Evolutionary conservation across 2,888 invertebrate species (phyloP), one percentile per base, ranked within the genome.

Genomic region (Phengaris arion): DNA sequence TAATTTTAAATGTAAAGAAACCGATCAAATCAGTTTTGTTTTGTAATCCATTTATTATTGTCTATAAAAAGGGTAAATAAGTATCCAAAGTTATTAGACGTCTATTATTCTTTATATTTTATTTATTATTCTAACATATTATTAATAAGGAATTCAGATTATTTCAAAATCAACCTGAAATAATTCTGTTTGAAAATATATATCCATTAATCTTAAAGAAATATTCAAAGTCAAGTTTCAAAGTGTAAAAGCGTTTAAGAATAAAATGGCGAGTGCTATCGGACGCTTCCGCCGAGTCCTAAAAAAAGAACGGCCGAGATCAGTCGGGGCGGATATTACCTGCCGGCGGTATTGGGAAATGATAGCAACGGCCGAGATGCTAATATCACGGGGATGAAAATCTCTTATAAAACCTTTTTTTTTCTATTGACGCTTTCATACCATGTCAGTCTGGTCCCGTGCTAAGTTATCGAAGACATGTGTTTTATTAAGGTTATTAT

Each of bases 251-350:
- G 64, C 64, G 64, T 64, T 64, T 12, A 64, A 64, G 12, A 10
- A 9, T 12, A 10, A 52, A 48, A 59, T 22, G 59, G 64, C 64
- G 64, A 45, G 64, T 64, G 64, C 64, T 64, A 64, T 64, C 64
- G 64, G 64, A 45, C 64, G 64, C 45, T 64, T 64, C 64, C 64
- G 64, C 5, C 0, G 64, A 5, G 64, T 64, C 64, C 35, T 64
- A 35, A 64, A 64, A 64, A 54, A 64, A 64, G 35, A 35, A 35
- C 35, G 64, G 15, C 15, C 64, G 35, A 64, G 35, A 12, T 35
- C 35, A 35, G 64, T 6, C 5, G 13, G 22, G 22, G 35, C 64
- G 64, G 64, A 64, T 64, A 64, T 64, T 64, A 64, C 64, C 64
- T 64, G 64, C 35, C 35, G 64, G 10, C 6, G 9, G 55, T n/a